These are phyloP conservation scores for Oscheius sp. DNA, from an alignment of 1,140 invertebrate genomes.

Conservation along the genomic window DNA sequence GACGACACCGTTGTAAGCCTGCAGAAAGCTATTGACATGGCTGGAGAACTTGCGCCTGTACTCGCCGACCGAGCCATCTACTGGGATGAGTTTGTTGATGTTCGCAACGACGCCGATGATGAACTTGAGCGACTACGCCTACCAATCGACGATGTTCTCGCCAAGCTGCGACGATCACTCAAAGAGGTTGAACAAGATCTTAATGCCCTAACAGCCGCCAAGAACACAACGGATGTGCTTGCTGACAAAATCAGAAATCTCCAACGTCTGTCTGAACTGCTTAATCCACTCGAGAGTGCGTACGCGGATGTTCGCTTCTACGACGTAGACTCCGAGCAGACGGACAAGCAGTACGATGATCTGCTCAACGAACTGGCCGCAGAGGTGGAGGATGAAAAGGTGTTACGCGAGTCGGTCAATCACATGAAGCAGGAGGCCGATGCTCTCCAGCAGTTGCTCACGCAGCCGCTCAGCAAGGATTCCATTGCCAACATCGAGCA, in stretches of 20 bases:
- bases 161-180: conserved; percentile 31
- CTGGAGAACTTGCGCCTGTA: conserved; percentile 34
- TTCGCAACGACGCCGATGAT: conserved; percentile 36
- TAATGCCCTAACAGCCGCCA: conserved; percentile 25
- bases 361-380: conserved; percentile 13
- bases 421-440: conserved; percentile 22
- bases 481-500: conserved; percentile 11
- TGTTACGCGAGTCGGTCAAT: conserved; percentile 7
- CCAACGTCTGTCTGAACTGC: conserved; percentile 33
- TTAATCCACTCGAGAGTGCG: conserved; percentile 36
- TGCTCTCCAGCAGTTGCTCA: background rate
- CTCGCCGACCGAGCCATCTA: conserved; percentile 21
- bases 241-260: conserved; percentile 17
- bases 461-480: background rate
- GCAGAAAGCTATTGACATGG: conserved; percentile 17
- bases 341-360: conserved; percentile 34
- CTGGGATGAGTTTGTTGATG: conserved; percentile 46
- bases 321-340: conserved; percentile 38
- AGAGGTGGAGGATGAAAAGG: conserved; percentile 30
- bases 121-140: conserved; percentile 40
- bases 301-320: conserved; percentile 42
- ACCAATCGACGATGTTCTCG: conserved; percentile 37
- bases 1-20: conserved; percentile 16
- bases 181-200: conserved; percentile 40
- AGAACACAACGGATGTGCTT: background rate